Conservation (phyloP, 2,113 vertebrate genomes). For the Chionomys nivalis region DNA sequence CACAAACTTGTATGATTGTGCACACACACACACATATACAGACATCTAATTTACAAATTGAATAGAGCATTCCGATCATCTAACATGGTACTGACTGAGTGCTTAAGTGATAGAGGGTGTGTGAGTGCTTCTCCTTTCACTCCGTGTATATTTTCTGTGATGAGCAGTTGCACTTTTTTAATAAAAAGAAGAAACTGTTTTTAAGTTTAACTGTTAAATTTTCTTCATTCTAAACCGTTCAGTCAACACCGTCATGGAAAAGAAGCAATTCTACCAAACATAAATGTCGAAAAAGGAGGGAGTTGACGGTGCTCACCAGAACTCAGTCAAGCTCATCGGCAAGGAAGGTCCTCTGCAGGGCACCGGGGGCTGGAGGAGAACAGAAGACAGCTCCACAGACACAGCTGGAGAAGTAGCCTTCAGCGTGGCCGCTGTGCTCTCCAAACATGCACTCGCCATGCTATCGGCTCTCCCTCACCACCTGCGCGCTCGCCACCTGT, state of each 20-base stretch:
- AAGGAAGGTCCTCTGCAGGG: background rate
- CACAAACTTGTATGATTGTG: background rate
- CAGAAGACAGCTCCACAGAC: background rate
- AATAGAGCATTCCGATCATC: background rate
- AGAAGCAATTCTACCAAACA: background rate
- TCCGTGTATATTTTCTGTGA: background rate
- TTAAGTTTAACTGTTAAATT: background rate
- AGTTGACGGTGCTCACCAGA: background rate
- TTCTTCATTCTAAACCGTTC: background rate
- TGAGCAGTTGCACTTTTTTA: background rate
- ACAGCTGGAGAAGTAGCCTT: background rate
- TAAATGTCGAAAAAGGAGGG: background rate
- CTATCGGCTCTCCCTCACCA: background rate
- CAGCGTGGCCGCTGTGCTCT: accelerated
- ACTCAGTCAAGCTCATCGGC: background rate
- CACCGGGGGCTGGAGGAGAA: background rate
- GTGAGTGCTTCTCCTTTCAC: slow-evolving; percentile 14
- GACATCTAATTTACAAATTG: background rate
- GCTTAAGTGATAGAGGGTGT: background rate
- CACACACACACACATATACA: background rate
- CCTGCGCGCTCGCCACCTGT: background rate
- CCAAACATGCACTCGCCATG: accelerated
- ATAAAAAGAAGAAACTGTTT: background rate
- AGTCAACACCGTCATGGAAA: background rate
- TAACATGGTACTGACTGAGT: background rate